phyloP scores from a whole-genome alignment of 2,888 invertebrate genomes.

The Disparrhopalites patrizii region DNA sequence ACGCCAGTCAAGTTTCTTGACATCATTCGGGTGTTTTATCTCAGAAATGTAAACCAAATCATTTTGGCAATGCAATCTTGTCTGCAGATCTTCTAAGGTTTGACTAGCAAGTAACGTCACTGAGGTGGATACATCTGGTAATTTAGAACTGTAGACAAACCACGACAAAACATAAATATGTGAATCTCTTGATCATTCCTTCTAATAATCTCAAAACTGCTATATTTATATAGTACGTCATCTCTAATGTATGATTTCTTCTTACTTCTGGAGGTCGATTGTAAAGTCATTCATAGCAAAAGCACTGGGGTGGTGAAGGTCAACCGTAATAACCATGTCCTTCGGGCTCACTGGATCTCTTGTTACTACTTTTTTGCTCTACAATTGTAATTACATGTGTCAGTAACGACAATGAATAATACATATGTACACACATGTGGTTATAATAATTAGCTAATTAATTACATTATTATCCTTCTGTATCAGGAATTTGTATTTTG shows the following conservation, averaged over 20 bases:
- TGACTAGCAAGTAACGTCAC: constrained; percentile 15
- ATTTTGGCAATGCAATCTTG: constrained; percentile 23
- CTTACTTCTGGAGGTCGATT: neutral
- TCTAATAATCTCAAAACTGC: too few relatives aligned
- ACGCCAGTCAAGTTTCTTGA: neutral
- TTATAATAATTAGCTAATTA: too few relatives aligned
- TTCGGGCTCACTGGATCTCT: neutral
- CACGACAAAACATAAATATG: neutral
- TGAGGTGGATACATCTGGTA: constrained; percentile 1
- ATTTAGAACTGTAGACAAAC: neutral
- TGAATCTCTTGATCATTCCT: too few relatives aligned
- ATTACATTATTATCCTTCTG: too few relatives aligned
- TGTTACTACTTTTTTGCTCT: neutral
- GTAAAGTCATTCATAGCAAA: neutral
- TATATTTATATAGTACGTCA: too few relatives aligned
- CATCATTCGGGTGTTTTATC: constrained; percentile 8
- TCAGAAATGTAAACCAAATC: constrained; percentile 18
- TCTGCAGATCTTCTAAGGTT: constrained; percentile 10
- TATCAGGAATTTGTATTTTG: too few relatives aligned
- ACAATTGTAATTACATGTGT: too few relatives aligned
- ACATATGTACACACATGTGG: too few relatives aligned
- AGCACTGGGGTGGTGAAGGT: constrained; percentile 19
- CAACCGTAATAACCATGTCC: constrained; percentile 16
- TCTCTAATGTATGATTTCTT: too few relatives aligned
- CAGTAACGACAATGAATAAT: too few relatives aligned